phyloP scores from a whole-genome alignment of 2,888 invertebrate species.

The Thereva unica region DNA sequence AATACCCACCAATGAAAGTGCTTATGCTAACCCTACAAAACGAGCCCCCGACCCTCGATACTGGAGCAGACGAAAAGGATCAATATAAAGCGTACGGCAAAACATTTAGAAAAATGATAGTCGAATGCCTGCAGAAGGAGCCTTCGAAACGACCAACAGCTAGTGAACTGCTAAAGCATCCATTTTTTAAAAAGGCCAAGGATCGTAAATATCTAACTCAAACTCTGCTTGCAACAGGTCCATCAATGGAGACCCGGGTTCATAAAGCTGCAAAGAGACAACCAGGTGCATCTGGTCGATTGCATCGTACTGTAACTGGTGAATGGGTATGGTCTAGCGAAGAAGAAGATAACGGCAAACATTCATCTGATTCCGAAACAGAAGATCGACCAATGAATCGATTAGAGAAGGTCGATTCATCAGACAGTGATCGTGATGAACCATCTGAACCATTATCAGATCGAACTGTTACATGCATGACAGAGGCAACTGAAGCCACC shows the following conservation, averaged over 20 bases:
- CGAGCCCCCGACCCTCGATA: conserved; percentile 95
- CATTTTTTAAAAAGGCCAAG: conserved; percentile 97
- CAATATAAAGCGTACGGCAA: conserved; percentile 98
- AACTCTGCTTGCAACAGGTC: conserved; percentile 82
- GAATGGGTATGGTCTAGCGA: conserved; percentile 99
- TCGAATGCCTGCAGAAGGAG: conserved; percentile 95
- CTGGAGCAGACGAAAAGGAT: conserved; percentile 93
- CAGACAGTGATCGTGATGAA: conserved; percentile 64
- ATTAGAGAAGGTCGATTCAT: conserved; percentile 64
- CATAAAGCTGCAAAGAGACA: conserved; percentile 82
- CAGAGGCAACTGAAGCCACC: background rate
- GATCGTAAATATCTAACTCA: conserved; percentile 86
- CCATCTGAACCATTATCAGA: conserved; percentile 55
- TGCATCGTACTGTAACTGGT: conserved; percentile 93
- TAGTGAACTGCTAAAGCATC: conserved; percentile 92
- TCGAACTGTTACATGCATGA: conserved; percentile 55
- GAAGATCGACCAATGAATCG: conserved; percentile 67
- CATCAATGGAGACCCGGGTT: conserved; percentile 86
- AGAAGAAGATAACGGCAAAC: conserved; percentile 74
- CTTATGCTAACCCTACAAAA: conserved; percentile 97
- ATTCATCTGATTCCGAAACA: conserved; percentile 62
- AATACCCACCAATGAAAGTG: conserved; percentile 99
- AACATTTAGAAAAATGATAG: conserved; percentile 95
- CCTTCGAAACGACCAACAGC: conserved; percentile 94
- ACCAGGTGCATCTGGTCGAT: conserved; percentile 81